A percentile compares a stretch with the other conserved stretches of the same genome.
These are phyloP conservation scores for Drosophila sproati DNA, from an alignment of 1,140 invertebrate genomes.

Conservation along the genomic window DNA sequence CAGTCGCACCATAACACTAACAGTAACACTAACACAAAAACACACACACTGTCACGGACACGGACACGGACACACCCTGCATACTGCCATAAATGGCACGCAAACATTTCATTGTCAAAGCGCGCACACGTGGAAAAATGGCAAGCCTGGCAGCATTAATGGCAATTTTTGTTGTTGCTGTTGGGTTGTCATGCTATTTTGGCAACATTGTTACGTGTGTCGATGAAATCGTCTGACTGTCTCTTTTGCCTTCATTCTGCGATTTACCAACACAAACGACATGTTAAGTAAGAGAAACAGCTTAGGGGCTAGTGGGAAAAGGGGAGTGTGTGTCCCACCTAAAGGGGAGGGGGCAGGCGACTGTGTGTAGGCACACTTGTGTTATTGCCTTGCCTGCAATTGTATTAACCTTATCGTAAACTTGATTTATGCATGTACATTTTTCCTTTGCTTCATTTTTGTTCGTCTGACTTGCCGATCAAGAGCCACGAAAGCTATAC, in stretches of 20 bases:
- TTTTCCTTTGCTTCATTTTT: conserved; percentile 24
- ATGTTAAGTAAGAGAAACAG: conserved; percentile 65
- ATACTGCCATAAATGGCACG: conserved; percentile 33
- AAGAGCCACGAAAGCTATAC: conserved; percentile 27
- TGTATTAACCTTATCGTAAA: conserved; percentile 72
- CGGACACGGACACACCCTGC: conserved; percentile 8
- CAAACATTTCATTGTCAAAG: conserved; percentile 74
- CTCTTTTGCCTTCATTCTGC: conserved; percentile 40
- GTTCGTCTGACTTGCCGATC: conserved; percentile 39
- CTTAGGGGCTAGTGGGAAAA: not conserved
- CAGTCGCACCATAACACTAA: conserved; percentile 23
- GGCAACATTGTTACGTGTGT: conserved; percentile 75
- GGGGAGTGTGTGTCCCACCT: not conserved
- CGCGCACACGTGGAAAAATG: conserved; percentile 69
- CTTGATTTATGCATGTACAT: conserved; percentile 73
- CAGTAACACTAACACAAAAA: not conserved
- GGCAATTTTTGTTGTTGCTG: conserved; percentile 44
- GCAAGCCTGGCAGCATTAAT: conserved; percentile 60
- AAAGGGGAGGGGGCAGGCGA: not conserved
- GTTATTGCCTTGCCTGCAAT: conserved; percentile 42
- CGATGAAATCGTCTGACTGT: conserved; percentile 56
- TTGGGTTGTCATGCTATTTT: conserved; percentile 72
- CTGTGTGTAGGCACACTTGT: conserved; percentile 17
- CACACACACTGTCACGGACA: not conserved
- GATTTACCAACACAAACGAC: conserved; percentile 57